phyloP scores from a whole-genome alignment of 2,888 invertebrate genomes.

The Lasioglossum marginatum region DNA sequence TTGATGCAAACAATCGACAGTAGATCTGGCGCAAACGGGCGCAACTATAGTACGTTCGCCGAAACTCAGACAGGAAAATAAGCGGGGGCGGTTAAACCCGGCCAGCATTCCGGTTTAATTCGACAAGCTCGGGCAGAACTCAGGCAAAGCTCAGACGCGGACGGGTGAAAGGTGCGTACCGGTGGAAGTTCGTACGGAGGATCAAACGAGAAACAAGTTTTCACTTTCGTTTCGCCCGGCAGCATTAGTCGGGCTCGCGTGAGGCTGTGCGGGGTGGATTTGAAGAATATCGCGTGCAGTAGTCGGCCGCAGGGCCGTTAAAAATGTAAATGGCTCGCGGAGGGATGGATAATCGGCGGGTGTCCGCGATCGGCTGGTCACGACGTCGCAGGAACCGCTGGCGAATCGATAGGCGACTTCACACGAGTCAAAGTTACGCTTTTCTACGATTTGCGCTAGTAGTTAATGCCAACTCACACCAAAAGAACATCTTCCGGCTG shows the following conservation, averaged over 20 bases:
- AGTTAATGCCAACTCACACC: neutral
- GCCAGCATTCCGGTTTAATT: neutral
- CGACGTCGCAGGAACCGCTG: conserved; percentile 5
- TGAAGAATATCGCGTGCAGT: conserved; percentile 26
- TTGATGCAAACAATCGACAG: neutral
- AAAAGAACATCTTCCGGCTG: neutral
- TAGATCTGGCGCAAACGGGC: neutral
- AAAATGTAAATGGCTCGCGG: conserved; percentile 31
- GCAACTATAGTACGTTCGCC: neutral
- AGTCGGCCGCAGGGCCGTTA: neutral
- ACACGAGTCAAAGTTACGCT: neutral
- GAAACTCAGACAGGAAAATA: neutral
- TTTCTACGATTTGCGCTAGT: neutral
- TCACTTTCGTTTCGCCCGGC: neutral
- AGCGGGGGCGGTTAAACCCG: neutral
- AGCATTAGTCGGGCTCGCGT: neutral
- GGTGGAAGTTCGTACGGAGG: neutral
- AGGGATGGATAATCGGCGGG: conserved; percentile 1
- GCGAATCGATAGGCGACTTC: neutral
- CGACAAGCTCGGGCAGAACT: neutral
- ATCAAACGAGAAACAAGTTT: conserved; percentile 12
- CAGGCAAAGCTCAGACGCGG: neutral
- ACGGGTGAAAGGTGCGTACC: neutral
- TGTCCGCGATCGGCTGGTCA: conserved; percentile 16
- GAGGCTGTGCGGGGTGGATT: neutral